Percentiles rank a stretch among this genome's conserved stretches.
Conservation (phyloP, 2,797 vertebrate genomes). For the Clangula hyemalis region DNA sequence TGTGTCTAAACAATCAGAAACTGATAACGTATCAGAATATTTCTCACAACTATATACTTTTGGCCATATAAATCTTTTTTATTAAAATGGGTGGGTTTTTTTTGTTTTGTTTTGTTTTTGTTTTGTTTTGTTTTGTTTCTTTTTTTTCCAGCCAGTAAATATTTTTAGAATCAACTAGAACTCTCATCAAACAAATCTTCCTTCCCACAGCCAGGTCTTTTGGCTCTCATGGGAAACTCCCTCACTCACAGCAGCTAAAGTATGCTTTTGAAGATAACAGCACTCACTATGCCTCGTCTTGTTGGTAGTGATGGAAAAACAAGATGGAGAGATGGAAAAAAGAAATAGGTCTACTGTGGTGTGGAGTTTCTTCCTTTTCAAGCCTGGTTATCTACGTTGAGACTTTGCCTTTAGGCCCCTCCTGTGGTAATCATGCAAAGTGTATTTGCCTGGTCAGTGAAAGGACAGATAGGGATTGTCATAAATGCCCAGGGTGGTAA, state of each 20-base stretch:
- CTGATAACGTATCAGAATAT: not conserved
- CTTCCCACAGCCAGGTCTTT: not conserved
- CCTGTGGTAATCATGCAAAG: fast-evolving
- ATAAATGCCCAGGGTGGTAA: not conserved
- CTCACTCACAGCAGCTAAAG: not conserved
- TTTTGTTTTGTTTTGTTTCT: not conserved
- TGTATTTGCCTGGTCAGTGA: not conserved
- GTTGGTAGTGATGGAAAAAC: not conserved
- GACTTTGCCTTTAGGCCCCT: not conserved
- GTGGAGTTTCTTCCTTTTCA: not conserved
- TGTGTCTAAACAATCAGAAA: not conserved
- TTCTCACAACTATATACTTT: not conserved
- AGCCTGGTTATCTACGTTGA: not conserved
- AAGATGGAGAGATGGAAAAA: fast-evolving
- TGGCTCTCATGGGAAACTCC: not conserved
- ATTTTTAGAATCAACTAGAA: not conserved
- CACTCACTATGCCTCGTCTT: not conserved
- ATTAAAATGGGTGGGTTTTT: not conserved
- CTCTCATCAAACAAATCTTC: not conserved
- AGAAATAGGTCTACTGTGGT: not conserved
- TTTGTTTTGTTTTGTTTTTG: not conserved
- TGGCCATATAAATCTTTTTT: not conserved
- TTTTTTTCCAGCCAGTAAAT: not conserved
- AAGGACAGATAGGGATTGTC: not conserved
- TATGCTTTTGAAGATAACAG: not conserved